Evolutionary conservation across 2,888 invertebrate species (phyloP).

Genomic region (Metacarcinus magister): DNA sequence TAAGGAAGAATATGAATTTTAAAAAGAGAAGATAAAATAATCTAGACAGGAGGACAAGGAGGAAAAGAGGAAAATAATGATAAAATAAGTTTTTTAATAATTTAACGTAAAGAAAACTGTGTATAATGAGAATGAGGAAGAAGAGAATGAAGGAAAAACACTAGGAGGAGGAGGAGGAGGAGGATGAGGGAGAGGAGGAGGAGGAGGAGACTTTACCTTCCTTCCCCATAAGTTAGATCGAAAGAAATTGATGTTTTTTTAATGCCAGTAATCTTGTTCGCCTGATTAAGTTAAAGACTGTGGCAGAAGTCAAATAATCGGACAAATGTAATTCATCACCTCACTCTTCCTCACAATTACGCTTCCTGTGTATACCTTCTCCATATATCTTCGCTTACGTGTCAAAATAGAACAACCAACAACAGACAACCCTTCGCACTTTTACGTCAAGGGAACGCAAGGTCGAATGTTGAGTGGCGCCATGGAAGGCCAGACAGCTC

Average conservation of each 20-base stretch:
- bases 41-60: background rate
- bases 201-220: background rate
- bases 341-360: slow-evolving; percentile 69
- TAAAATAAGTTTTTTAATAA: background rate
- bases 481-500: background rate
- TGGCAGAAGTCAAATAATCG: slow-evolving; percentile 76
- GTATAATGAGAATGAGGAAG: background rate
- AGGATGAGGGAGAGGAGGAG: background rate
- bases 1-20: background rate
- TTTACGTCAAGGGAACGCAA: background rate
- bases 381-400: slow-evolving; percentile 59
- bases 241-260: slow-evolving; percentile 69
- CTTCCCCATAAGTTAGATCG: slow-evolving; percentile 60
- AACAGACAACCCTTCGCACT: background rate
- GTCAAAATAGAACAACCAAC: background rate
- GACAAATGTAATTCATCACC: slow-evolving; percentile 74
- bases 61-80: background rate
- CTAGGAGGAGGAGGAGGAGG: background rate
- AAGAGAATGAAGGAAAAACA: background rate
- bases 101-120: background rate
- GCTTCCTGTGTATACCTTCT: slow-evolving; percentile 68
- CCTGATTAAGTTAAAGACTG: slow-evolving; percentile 75
- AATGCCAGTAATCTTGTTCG: slow-evolving; percentile 67
- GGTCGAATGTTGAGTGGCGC: background rate
- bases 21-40: background rate